Percentiles rank a stretch among this genome's conserved stretches.
Conservation (phyloP, 2,888 invertebrate species). For the Coelinius sp. region DNA sequence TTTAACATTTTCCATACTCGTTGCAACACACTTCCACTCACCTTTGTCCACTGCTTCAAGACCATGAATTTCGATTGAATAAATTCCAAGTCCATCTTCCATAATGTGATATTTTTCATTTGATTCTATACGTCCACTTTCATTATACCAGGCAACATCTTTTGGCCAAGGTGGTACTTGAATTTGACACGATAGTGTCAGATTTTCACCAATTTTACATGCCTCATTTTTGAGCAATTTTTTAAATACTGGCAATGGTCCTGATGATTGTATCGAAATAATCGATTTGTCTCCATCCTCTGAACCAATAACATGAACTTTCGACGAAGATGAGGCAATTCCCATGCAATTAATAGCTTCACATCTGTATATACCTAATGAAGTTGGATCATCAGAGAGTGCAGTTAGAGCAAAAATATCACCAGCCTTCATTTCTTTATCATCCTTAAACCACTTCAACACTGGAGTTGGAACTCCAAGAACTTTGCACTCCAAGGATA, state of each 20-base stretch:
- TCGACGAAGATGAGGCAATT: slow-evolving; percentile 84
- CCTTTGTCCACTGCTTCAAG: slow-evolving; percentile 88
- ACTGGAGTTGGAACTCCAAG: slow-evolving; percentile 90
- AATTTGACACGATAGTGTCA: slow-evolving; percentile 84
- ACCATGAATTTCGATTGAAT: slow-evolving; percentile 81
- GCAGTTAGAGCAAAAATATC: slow-evolving; percentile 91
- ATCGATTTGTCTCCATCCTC: slow-evolving; percentile 77
- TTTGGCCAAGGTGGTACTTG: slow-evolving; percentile 90
- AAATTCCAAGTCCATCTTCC: slow-evolving; percentile 88
- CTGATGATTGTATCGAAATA: slow-evolving; percentile 69
- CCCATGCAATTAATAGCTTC: slow-evolving; percentile 93
- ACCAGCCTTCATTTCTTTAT: slow-evolving; percentile 89
- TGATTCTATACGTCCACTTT: slow-evolving; percentile 82
- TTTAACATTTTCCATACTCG: slow-evolving; percentile 81
- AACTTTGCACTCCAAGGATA: slow-evolving; percentile 92
- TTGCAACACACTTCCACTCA: slow-evolving; percentile 91
- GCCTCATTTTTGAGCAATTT: slow-evolving; percentile 82
- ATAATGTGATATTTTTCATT: slow-evolving; percentile 80
- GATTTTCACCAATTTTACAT: slow-evolving; percentile 83
- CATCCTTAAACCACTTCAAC: slow-evolving; percentile 85
- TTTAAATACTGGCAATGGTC: slow-evolving; percentile 85
- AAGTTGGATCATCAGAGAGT: slow-evolving; percentile 87
- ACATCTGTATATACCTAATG: slow-evolving; percentile 89
- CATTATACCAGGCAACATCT: slow-evolving; percentile 88
- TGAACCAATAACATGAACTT: slow-evolving; percentile 72